Evolutionary conservation across 2,113 vertebrate species (phyloP).

Genomic region (Phalacrocorax pelagicus): DNA sequence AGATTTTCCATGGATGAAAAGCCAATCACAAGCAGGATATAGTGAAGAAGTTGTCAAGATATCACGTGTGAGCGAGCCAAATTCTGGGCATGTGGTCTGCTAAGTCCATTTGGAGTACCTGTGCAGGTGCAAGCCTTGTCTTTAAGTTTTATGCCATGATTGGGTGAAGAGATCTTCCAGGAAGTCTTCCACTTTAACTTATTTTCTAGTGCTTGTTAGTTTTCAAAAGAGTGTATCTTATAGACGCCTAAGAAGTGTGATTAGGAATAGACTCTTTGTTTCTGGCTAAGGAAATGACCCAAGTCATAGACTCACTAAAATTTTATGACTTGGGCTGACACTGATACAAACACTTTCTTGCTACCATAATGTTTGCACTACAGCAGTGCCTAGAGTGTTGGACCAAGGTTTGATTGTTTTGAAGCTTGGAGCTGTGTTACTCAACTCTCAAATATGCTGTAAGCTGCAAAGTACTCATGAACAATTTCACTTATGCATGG

Average conservation of each 20-base stretch:
- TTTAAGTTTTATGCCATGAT: background rate
- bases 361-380: background rate
- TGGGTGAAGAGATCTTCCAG: background rate
- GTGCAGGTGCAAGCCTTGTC: background rate
- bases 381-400: background rate
- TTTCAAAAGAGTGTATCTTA: background rate
- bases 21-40: background rate
- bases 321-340: background rate
- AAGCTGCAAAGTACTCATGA: background rate
- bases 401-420: background rate
- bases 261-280: background rate
- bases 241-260: background rate
- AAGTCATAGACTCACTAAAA: background rate
- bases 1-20: background rate
- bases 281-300: background rate
- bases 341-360: background rate
- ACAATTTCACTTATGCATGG: background rate
- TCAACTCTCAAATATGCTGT: background rate
- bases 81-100: background rate
- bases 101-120: background rate
- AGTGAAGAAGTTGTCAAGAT: background rate
- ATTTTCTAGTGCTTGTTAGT: background rate
- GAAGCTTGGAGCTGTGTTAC: background rate
- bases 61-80: fast-evolving
- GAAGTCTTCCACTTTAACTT: background rate